A percentile compares a stretch with the other conserved stretches of the same genome.
These are phyloP conservation scores for Syngnathus typhle DNA, from an alignment of 2,113 vertebrate genomes.

Conservation along the genomic window DNA sequence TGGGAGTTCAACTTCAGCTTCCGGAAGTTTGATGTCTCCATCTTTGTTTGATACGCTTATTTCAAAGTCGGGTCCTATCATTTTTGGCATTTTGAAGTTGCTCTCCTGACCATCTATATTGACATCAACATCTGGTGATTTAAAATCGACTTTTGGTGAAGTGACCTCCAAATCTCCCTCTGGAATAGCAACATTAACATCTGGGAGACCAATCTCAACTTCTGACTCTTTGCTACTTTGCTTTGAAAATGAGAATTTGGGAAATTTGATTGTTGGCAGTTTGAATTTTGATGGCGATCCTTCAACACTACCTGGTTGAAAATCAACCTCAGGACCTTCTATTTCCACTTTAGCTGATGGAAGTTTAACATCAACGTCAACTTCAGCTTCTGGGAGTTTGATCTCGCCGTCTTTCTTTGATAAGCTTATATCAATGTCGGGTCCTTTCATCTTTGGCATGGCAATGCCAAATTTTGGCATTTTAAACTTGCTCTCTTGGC, in stretches of 20 bases:
- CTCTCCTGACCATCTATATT: too few relatives aligned
- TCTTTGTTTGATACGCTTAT: slow-evolving; percentile 25
- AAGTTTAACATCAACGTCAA: slow-evolving; percentile 30
- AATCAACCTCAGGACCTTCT: slow-evolving; percentile 7
- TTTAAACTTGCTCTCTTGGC: neutral
- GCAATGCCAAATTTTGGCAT: neutral
- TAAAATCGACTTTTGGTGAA: too few relatives aligned
- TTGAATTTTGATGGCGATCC: slow-evolving; percentile 11
- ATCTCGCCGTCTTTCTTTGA: slow-evolving; percentile 18
- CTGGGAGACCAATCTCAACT: too few relatives aligned
- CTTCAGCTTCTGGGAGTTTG: slow-evolving; percentile 6
- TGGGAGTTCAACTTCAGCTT: neutral
- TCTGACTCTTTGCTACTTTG: too few relatives aligned
- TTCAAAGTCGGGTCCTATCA: slow-evolving; percentile 29
- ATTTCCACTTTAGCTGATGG: slow-evolving; percentile 5
- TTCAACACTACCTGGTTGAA: neutral
- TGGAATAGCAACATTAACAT: too few relatives aligned
- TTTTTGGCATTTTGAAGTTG: slow-evolving; percentile 2
- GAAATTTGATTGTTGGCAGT: too few relatives aligned
- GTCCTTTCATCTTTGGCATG: neutral
- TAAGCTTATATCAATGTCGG: slow-evolving; percentile 12
- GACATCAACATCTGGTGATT: too few relatives aligned
- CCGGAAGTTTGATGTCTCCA: neutral
- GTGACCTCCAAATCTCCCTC: too few relatives aligned
- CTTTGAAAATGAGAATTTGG: too few relatives aligned